Conservation (phyloP, 2,113 vertebrate genomes). For the Labrus mixtus region DNA sequence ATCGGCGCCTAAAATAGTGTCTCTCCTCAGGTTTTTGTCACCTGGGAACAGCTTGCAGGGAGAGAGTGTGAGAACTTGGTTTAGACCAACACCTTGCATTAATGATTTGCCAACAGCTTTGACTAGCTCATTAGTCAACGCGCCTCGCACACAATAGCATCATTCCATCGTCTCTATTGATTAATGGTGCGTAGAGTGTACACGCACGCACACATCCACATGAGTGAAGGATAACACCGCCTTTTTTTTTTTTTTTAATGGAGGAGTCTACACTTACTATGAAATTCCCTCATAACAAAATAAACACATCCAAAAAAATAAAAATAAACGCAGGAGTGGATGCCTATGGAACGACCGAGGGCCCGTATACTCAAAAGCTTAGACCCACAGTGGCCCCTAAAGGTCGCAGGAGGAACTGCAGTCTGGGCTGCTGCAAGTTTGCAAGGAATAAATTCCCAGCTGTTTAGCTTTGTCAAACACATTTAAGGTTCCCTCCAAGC, state of each 20-base stretch:
- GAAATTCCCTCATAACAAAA: conserved; percentile 79
- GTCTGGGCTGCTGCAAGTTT: conserved; percentile 16
- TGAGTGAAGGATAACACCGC: conserved; percentile 65
- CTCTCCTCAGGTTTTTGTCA: conserved; percentile 74
- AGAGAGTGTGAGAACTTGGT: conserved; percentile 69
- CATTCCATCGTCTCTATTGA: conserved; percentile 74
- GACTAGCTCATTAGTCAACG: conserved; percentile 77
- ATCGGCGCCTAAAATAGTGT: conserved; percentile 78
- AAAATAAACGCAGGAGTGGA: conserved; percentile 52
- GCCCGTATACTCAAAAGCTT: not conserved
- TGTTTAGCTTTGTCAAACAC: conserved; percentile 79
- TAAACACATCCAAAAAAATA: conserved; percentile 76
- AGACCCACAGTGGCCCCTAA: conserved; percentile 79
- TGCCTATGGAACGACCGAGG: conserved; percentile 60
- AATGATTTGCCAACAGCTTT: conserved; percentile 79
- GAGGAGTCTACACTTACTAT: conserved; percentile 49
- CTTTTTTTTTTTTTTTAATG: conserved; percentile 64
- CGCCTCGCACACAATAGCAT: conserved; percentile 68
- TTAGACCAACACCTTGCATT: conserved; percentile 77
- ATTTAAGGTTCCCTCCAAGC: conserved; percentile 64
- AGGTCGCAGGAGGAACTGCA: conserved; percentile 32
- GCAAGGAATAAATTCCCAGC: conserved; percentile 63
- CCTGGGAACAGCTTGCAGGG: conserved; percentile 72
- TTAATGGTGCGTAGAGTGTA: conserved; percentile 72
- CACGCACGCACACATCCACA: conserved; percentile 24